phyloP scores from a whole-genome alignment of 2,797 vertebrate genomes.

The Podargus strigoides region DNA sequence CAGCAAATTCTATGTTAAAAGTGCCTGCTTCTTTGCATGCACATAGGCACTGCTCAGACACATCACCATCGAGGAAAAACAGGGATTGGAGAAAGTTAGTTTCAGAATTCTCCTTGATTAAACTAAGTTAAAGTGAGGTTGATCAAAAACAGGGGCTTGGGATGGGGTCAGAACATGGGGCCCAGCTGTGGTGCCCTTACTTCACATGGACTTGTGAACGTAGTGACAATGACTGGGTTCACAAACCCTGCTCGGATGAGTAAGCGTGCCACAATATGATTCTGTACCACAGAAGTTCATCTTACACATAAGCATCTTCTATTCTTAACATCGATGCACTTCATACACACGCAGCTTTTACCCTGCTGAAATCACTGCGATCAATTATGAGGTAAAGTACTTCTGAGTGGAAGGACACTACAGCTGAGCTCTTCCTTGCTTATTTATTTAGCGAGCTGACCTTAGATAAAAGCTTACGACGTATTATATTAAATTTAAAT shows the following conservation, averaged over 20 bases:
- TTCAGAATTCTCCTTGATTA: not conserved
- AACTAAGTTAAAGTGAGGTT: not conserved
- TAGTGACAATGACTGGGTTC: fast-evolving
- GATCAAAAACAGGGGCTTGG: not conserved
- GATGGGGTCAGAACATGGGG: not conserved
- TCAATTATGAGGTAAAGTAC: not conserved
- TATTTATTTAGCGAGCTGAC: not conserved
- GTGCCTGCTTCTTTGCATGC: not conserved
- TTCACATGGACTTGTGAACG: fast-evolving
- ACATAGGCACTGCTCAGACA: fast-evolving
- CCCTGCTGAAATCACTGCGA: not conserved
- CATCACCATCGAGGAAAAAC: not conserved
- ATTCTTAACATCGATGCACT: not conserved
- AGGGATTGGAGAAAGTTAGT: fast-evolving
- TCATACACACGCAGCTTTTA: too few species aligned
- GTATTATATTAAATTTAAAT: not conserved
- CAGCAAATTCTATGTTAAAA: not conserved
- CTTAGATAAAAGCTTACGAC: not conserved
- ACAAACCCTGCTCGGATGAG: fast-evolving
- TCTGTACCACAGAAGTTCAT: not conserved
- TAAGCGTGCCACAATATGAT: fast-evolving
- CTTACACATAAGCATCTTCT: fast-evolving
- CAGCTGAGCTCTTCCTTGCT: not conserved
- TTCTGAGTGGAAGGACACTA: not conserved
- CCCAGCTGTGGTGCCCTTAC: not conserved